phyloP scores from a whole-genome alignment of 2,113 vertebrate species.

The Bagarius yarrelli region DNA sequence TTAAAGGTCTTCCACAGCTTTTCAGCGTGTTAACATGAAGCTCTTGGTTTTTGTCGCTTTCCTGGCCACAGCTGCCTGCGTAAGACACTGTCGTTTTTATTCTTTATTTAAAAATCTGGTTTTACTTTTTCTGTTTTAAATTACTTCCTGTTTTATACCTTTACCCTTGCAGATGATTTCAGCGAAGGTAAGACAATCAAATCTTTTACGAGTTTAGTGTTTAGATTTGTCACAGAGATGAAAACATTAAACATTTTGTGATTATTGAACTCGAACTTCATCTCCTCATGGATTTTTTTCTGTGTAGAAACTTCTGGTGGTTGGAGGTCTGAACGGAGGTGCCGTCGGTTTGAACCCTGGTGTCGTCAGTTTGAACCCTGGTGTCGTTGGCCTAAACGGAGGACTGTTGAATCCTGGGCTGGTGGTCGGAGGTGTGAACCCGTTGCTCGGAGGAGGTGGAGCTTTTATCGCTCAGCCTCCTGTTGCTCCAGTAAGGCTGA shows the following conservation, averaged over 20 bases:
- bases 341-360: constrained; percentile 39
- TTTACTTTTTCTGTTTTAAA: neutral
- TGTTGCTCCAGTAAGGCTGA: constrained; percentile 28
- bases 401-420: constrained; percentile 30
- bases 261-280: neutral
- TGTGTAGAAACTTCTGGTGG: constrained; percentile 40
- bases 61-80: constrained; percentile 23
- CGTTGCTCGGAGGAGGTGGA: constrained; percentile 24
- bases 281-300: neutral
- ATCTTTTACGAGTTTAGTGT: neutral
- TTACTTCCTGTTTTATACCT: neutral
- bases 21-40: constrained; percentile 39
- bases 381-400: constrained; percentile 37
- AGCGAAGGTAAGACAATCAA: constrained; percentile 39
- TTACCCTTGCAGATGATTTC: constrained; percentile 29
- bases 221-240: neutral
- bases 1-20: constrained; percentile 1
- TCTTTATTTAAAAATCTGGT: neutral
- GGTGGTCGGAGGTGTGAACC: constrained; percentile 41
- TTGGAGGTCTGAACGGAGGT: constrained; percentile 43
- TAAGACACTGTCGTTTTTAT: neutral
- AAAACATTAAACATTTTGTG: neutral
- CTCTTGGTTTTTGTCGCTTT: neutral
- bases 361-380: constrained; percentile 32
- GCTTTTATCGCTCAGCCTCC: constrained; percentile 39